A percentile compares a stretch with the other conserved stretches of the same genome.
These are phyloP conservation scores for Bos javanicus DNA, from an alignment of 2,113 vertebrate genomes.

Conservation along the genomic window DNA sequence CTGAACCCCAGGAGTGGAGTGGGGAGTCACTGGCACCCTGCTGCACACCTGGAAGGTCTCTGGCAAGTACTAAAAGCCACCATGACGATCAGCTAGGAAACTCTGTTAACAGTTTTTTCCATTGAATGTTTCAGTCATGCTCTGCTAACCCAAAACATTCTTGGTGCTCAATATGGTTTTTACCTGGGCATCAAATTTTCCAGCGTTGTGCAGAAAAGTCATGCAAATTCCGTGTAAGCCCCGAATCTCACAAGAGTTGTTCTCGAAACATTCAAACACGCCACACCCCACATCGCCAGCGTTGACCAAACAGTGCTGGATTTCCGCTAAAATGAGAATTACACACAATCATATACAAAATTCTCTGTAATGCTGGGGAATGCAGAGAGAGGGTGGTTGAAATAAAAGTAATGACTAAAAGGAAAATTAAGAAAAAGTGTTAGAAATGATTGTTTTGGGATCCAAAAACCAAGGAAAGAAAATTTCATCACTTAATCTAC, in stretches of 20 bases:
- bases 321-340: constrained; percentile 89
- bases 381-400: background rate
- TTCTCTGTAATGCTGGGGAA: background rate
- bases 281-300: constrained; percentile 98
- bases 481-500: background rate
- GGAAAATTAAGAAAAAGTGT: background rate
- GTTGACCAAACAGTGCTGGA: constrained; percentile 97
- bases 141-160: background rate
- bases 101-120: background rate
- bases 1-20: background rate
- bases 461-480: constrained; percentile 14
- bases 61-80: background rate
- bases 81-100: background rate
- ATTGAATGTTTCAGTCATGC: background rate
- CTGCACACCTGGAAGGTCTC: background rate
- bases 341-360: constrained; percentile 57
- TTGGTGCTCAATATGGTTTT: background rate
- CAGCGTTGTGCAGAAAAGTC: constrained; percentile 98
- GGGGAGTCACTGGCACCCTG: background rate
- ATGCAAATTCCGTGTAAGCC: constrained; percentile 99
- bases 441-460: constrained; percentile 49
- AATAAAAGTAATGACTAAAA: constrained; percentile 32
- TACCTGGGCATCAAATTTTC: constrained; percentile 99
- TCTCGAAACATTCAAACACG: constrained; percentile 99
- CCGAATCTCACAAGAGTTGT: constrained; percentile 99